phyloP scores from a whole-genome alignment of 1,140 invertebrate genomes.

The Ips nitidus region DNA sequence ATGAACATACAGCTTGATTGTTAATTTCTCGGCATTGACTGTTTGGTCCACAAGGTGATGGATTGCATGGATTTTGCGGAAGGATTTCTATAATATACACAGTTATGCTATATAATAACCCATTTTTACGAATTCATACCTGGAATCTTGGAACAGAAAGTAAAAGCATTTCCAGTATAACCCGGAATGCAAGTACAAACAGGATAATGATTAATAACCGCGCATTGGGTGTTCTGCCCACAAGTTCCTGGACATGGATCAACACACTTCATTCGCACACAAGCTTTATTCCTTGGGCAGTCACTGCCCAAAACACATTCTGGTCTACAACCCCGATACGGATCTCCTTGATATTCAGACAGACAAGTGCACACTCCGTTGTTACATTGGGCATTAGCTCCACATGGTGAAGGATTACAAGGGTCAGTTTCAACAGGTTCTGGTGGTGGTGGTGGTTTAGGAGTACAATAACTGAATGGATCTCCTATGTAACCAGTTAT shows the following conservation, averaged over 20 bases:
- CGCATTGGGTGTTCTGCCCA: slow-evolving; percentile 69
- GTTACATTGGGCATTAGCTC: slow-evolving; percentile 66
- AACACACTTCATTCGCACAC: slow-evolving; percentile 61
- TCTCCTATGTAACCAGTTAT: slow-evolving; percentile 69
- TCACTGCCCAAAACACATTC: slow-evolving; percentile 64
- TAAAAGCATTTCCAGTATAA: slow-evolving; percentile 73
- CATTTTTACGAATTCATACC: slow-evolving; percentile 48
- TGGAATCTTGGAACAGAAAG: slow-evolving; percentile 59
- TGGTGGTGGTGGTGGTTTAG: slow-evolving; percentile 51
- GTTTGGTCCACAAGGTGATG: slow-evolving; percentile 70
- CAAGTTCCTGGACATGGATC: slow-evolving; percentile 66
- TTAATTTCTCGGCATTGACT: slow-evolving; percentile 69
- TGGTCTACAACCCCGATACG: slow-evolving; percentile 62
- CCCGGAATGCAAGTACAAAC: slow-evolving; percentile 66
- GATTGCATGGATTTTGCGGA: slow-evolving; percentile 61
- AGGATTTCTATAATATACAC: slow-evolving; percentile 47
- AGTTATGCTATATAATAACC: neutral
- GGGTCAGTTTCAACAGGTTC: slow-evolving; percentile 55
- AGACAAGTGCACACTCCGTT: slow-evolving; percentile 66
- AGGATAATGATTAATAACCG: slow-evolving; percentile 65
- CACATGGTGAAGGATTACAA: slow-evolving; percentile 73
- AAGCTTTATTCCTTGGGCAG: slow-evolving; percentile 61
- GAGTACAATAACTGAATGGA: slow-evolving; percentile 68
- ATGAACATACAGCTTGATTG: slow-evolving; percentile 60
- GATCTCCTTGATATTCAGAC: slow-evolving; percentile 61